Evolutionary conservation across 2,888 invertebrate species (phyloP), one percentile per base, ranked within the genome.

Genomic region (Morpho achilles): DNA sequence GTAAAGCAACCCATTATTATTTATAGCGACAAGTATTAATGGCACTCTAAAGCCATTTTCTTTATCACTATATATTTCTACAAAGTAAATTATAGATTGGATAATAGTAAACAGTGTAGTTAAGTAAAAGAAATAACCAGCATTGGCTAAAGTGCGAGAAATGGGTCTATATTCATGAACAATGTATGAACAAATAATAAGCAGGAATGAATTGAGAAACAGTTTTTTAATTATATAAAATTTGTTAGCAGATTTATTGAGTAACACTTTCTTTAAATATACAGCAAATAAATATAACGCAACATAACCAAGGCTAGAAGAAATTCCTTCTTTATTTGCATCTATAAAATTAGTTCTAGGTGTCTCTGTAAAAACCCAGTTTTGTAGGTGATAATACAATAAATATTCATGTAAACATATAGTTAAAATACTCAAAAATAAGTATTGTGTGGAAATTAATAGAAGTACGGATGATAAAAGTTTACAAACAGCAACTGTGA

Each of bases 241-340:
- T 65, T 75, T 77, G n/a, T 56, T 59, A 0, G 76, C 59, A 47
- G 73, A 77, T 63, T 76, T 77, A 64, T 88, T 75, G 40, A 78
- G 79, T 41, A 95, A 75, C 54, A 92, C 75, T 65, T 86, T 81
- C 46, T 94, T 95, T 55, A 95, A 75, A 68, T 93, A 91, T 56
- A 94, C 93, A 39, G 95, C 94, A 64, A 94, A 91, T 59, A 98
- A 89, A 81, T 97, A 98, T 6, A 99, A 84, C 0, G 95, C 93
- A 0, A 97, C 86, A 79, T 97, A 99, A 1, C 99, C 99, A 0
- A 95, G 86, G 44, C 94, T 90, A 0, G 99, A 98, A 23, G 94
- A 93, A 45, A 99, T 84, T 0, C 99, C 99, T 87, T 99, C 99
- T 59, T 96, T 93, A 82, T 99, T 99, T 0, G 98, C 96, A 49